Evolutionary conservation across 2,797 vertebrate genomes (phyloP).

Genomic region (Apogon hyalosoma): DNA sequence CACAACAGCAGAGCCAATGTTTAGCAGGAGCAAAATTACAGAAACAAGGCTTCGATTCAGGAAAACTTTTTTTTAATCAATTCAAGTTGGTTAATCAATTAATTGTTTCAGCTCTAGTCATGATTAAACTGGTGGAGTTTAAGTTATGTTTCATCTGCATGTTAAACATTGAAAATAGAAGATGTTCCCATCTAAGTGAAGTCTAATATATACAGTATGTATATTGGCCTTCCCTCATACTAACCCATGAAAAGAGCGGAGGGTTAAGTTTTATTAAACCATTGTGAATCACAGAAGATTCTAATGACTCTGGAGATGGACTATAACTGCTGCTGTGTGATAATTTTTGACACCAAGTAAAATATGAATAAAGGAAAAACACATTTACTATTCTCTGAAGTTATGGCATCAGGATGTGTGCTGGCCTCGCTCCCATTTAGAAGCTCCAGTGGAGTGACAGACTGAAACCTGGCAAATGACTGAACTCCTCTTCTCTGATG

Average conservation of each 20-base stretch:
- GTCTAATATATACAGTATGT: not conserved
- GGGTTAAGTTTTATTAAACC: too few species aligned
- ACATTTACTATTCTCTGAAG: conserved; percentile 26
- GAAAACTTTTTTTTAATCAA: too few species aligned
- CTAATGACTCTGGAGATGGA: too few species aligned
- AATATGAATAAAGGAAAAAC: not conserved
- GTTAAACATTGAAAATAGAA: too few species aligned
- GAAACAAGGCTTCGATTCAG: too few species aligned
- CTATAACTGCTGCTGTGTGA: not conserved
- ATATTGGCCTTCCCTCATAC: too few species aligned
- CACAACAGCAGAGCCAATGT: too few species aligned
- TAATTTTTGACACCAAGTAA: conserved; percentile 4
- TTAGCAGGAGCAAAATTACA: too few species aligned
- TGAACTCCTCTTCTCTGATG: conserved; percentile 59
- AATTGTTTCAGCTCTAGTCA: not conserved
- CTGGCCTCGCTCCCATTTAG: conserved; percentile 49
- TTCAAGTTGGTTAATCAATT: not conserved
- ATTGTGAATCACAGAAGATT: too few species aligned
- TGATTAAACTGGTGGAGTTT: not conserved
- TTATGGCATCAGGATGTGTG: conserved; percentile 32
- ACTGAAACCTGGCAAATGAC: conserved; percentile 50
- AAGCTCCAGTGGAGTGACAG: conserved; percentile 44
- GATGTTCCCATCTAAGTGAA: too few species aligned
- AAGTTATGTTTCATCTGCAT: too few species aligned
- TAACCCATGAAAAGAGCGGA: too few species aligned